Evolutionary conservation across 2,888 invertebrate genomes (phyloP), one percentile per base, ranked within the genome.

Genomic region (Listrodromus nycthemerus): DNA sequence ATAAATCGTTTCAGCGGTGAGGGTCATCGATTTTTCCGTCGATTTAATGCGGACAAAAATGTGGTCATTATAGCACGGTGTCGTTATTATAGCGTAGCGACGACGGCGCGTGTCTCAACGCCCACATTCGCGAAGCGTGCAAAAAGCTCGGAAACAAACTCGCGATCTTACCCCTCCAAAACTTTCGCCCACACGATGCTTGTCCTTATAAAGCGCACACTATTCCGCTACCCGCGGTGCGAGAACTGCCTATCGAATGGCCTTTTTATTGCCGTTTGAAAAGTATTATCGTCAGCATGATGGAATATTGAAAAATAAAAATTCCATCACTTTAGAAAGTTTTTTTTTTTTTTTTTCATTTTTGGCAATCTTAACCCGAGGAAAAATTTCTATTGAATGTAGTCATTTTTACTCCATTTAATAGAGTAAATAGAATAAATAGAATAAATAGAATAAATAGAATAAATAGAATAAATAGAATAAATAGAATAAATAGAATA

Each of bases 131-230:
- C 61, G 30, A 73, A 73, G 61, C 61, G 61, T 45, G 73, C 73
- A 73, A 21, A 73, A 30, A 73, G 45, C 41, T 61, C 30, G 45
- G 48, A 67, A 45, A 73, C 33, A 48, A 73, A 45, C 55, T 16
- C 37, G n/a, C 52, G 66, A 37, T 61, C 13, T 48, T 63, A 21
- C 61, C 63, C 50, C 70, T 48, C 78, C 50, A 50, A 33, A 37
- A 37, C 41, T 24, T 4, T 70, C 78, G 78, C 78, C 78, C 78
- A 78, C 78, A 37, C 52, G 21, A 37, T 70, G 45, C 41, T 27
- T 48, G 37, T 27, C 69, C 69, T 55, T 48, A 50, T 78, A 70
- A 55, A 78, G 61, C 61, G 52, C 52, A 41, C 21, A 27, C 63
- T 76, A 27, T 76, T 19, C 61, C 61, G 61, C 58, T 73, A 73